A percentile compares a stretch with the other conserved stretches of the same genome.
Evolutionary conservation across 1,140 invertebrate genomes (phyloP).

Genomic region (Lineus longissimus): DNA sequence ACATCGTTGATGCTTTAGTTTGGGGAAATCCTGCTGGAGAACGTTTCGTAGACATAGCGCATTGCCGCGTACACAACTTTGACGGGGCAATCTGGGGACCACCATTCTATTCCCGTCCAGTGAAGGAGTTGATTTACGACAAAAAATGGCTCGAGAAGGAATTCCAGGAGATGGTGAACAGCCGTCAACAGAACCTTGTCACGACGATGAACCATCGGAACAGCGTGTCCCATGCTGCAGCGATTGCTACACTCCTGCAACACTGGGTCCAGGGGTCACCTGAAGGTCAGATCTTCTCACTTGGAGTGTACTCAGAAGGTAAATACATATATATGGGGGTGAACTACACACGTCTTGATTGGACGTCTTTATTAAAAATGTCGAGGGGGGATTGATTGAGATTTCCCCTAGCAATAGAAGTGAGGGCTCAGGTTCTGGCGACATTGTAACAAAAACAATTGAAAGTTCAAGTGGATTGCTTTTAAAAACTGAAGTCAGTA

Average conservation of each 20-base stretch:
- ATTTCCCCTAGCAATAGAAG: no score
- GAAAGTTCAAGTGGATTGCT: no score
- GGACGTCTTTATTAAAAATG: background rate
- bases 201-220: conserved; percentile 26
- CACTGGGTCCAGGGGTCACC: conserved; percentile 46
- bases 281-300: conserved; percentile 40
- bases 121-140: conserved; percentile 43
- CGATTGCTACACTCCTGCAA: conserved; percentile 32
- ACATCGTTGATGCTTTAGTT: conserved; percentile 45
- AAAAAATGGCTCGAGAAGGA: conserved; percentile 46
- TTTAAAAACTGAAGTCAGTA: background rate
- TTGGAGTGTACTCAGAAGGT: conserved; percentile 46
- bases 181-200: conserved; percentile 19
- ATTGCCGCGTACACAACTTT: conserved; percentile 39
- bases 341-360: background rate
- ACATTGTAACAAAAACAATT: conserved; percentile 1
- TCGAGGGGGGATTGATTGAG: background rate
- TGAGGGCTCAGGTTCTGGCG: no score
- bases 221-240: conserved; percentile 27
- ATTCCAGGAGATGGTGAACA: conserved; percentile 31
- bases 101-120: conserved; percentile 40
- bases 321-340: conserved; percentile 5
- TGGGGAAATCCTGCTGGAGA: conserved; percentile 48
- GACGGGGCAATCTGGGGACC: conserved; percentile 51
- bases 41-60: conserved; percentile 36